Percentiles rank a stretch among this genome's conserved stretches.
phyloP scores from a whole-genome alignment of 2,113 vertebrate genomes.

The Puma concolor region DNA sequence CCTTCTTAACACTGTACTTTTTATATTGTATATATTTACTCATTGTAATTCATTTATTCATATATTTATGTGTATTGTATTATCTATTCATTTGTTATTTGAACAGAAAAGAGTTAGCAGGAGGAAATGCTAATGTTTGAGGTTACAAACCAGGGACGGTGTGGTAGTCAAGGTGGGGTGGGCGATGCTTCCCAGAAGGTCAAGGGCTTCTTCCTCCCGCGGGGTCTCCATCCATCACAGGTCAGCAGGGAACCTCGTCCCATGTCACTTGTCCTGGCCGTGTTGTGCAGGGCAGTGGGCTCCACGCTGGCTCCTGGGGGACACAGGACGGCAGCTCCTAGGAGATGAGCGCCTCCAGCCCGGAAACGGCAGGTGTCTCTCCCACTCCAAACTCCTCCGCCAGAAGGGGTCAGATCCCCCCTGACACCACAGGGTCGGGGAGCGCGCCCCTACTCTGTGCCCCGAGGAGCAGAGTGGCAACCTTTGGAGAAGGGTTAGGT shows the following conservation, averaged over 20 bases:
- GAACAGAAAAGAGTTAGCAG: neutral
- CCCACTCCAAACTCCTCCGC: neutral
- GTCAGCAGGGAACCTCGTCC: neutral
- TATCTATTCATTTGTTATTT: neutral
- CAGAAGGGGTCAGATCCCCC: neutral
- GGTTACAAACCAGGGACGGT: neutral
- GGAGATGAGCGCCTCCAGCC: neutral
- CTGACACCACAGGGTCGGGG: fast-evolving
- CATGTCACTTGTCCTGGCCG: neutral
- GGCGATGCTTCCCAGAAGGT: neutral
- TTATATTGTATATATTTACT: neutral
- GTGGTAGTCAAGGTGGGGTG: neutral
- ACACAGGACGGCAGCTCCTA: neutral
- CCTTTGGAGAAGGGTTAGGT: too few species aligned
- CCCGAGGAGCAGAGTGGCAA: neutral
- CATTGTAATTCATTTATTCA: neutral
- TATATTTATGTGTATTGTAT: neutral
- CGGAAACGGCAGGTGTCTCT: neutral
- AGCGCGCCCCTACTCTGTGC: fast-evolving
- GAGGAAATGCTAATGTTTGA: neutral
- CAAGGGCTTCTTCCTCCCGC: neutral
- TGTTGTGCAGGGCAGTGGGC: too few species aligned
- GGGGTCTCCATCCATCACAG: neutral
- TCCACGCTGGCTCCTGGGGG: neutral
- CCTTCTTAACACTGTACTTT: neutral